Evolutionary conservation across 2,888 invertebrate species (phyloP), one percentile per base, ranked within the genome.

Genomic region (Druceiella hillmani): DNA sequence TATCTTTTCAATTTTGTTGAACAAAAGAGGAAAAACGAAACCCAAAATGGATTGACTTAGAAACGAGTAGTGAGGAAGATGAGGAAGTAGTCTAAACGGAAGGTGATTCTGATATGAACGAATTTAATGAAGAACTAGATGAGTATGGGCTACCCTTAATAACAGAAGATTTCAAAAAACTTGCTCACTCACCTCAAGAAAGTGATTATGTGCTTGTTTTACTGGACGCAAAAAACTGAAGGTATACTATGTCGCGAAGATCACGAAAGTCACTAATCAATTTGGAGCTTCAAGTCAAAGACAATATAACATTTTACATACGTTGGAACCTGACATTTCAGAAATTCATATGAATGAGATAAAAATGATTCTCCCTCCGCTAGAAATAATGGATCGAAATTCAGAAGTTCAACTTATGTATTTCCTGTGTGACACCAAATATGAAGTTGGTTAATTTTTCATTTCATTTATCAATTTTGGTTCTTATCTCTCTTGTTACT

Each of bases 101-200:
- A 20, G 36, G 34, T 20, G 36, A 36, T 28, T 29, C 36, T 29
- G 29, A 36, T 22, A 36, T 36, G 20, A 36, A 29, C 29, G 36
- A 36, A 14, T 29, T 28, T 12, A 29, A 28, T 36, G 36, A 35
- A 27, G 27, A 27, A 10, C 28, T 28, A 35, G 35, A 36, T 36
- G 36, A 36, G 20, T 28, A 29, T 29, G 36, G 22, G 20, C 28
- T 36, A 29, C 20, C 29, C 30, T 17, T 29, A 14, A 29, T 36
- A 20, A 29, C 13, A 17, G 28, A 29, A 29, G 17, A 36, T 29
- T 36, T 29, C 14, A 36, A 36, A 29, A 29, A 36, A 16, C 17
- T 35, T 27, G 17, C 28, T 28, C 35, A 28, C 12, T 7, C 27
- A 15, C 35, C 35, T 11, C 17, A 28, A 28, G 35, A 27, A 35